Percentiles rank a stretch among this genome's conserved stretches.
phyloP scores from a whole-genome alignment of 1,140 invertebrate genomes.

The Drosophila ogumai region DNA sequence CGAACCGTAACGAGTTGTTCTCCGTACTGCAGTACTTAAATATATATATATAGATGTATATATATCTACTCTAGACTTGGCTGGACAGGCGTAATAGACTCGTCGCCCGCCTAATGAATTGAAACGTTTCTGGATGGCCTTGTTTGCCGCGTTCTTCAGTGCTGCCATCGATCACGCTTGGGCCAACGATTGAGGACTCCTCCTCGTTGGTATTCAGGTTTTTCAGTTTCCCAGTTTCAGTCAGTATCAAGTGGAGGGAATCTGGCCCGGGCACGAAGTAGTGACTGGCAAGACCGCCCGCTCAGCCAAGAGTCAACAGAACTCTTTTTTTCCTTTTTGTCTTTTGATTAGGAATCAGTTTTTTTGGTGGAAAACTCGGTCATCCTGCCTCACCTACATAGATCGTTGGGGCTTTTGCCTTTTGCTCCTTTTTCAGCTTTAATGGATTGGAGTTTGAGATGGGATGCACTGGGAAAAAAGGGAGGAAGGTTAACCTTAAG shows the following conservation, averaged over 20 bases:
- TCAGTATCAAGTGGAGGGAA: slow-evolving; percentile 42
- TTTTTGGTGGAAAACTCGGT: slow-evolving; percentile 49
- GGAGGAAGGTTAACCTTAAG: no score
- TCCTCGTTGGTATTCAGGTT: slow-evolving; percentile 31
- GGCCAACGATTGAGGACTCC: slow-evolving; percentile 4
- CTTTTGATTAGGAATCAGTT: slow-evolving; percentile 55
- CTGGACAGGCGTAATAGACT: slow-evolving; percentile 65
- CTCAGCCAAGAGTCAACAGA: slow-evolving; percentile 49
- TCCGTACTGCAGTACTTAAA: slow-evolving; percentile 10
- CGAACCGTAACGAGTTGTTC: slow-evolving; percentile 54
- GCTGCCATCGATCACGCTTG: slow-evolving; percentile 37
- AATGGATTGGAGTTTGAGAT: neutral
- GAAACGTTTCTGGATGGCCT: slow-evolving; percentile 75
- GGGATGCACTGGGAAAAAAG: slow-evolving; percentile 4
- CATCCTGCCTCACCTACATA: slow-evolving; percentile 58
- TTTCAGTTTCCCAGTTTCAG: slow-evolving; percentile 1
- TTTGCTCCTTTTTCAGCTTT: slow-evolving; percentile 1
- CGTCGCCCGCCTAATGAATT: slow-evolving; percentile 80
- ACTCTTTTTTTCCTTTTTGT: slow-evolving; percentile 16
- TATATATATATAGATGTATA: neutral
- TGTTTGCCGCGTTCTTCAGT: slow-evolving; percentile 37
- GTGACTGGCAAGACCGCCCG: slow-evolving; percentile 65
- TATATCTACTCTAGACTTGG: neutral
- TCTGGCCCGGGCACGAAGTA: slow-evolving; percentile 61
- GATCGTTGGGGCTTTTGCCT: slow-evolving; percentile 22